A percentile compares a stretch with the other conserved stretches of the same genome.
phyloP scores from a whole-genome alignment of 1,140 invertebrate species.

The Dermatophagoides farinae region DNA sequence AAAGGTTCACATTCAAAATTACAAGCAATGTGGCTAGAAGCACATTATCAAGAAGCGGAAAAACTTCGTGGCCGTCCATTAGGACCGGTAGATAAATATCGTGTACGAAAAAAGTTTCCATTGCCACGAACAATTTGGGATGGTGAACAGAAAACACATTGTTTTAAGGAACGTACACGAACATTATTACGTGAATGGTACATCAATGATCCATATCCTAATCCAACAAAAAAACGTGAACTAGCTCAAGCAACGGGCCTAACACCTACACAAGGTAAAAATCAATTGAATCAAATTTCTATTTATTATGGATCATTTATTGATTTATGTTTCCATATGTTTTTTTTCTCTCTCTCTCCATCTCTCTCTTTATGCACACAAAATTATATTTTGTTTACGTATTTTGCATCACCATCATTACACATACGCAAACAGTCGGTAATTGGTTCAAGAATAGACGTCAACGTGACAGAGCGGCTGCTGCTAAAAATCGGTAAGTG shows the following conservation, averaged over 20 bases:
- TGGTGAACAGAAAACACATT: constrained; percentile 99
- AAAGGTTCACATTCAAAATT: constrained; percentile 90
- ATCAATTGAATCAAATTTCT: neutral
- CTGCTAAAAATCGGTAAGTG: constrained; percentile 87
- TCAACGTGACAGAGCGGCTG: constrained; percentile 90
- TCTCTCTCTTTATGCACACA: neutral
- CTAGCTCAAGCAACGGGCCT: constrained; percentile 88
- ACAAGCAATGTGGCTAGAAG: constrained; percentile 85
- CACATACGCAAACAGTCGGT: constrained; percentile 40
- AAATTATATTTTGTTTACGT: neutral
- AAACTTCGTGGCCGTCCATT: constrained; percentile 79
- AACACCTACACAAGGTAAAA: constrained; percentile 64
- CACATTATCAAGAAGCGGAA: constrained; percentile 95
- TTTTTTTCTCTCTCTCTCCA: neutral
- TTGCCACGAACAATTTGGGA: constrained; percentile 97
- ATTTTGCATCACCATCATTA: neutral
- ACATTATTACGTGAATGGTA: constrained; percentile 92
- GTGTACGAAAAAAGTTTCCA: constrained; percentile 97
- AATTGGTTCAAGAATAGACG: constrained; percentile 99
- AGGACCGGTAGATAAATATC: constrained; percentile 96
- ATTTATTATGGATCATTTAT: neutral
- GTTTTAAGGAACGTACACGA: constrained; percentile 93
- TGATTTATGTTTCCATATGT: neutral
- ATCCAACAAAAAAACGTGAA: constrained; percentile 94
- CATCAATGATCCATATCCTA: constrained; percentile 95